Evolutionary conservation across 2,113 vertebrate genomes (phyloP).

Genomic region (Ciconia maguari): DNA sequence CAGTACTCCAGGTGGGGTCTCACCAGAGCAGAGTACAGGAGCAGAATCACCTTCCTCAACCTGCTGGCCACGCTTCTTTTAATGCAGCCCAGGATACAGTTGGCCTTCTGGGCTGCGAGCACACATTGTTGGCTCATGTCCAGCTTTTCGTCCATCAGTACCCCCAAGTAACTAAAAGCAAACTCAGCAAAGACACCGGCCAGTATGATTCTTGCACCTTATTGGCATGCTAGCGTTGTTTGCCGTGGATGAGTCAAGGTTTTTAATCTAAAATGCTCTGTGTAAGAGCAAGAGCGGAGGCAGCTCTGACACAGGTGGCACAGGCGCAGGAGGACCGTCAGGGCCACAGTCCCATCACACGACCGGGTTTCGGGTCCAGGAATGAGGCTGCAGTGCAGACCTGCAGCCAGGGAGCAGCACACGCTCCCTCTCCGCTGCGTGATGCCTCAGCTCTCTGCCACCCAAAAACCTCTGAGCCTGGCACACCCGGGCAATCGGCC

Average conservation of each 20-base stretch:
- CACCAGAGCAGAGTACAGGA: no score
- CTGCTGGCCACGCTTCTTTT: no score
- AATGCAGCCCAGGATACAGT: no score
- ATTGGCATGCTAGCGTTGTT: fast-evolving
- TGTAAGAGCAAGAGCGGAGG: not conserved
- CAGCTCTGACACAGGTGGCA: not conserved
- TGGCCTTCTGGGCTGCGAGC: no score
- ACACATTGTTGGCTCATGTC: no score
- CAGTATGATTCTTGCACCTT: fast-evolving
- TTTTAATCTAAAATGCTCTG: fast-evolving
- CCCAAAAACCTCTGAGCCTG: not conserved
- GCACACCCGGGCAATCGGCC: not conserved
- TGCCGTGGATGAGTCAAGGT: fast-evolving
- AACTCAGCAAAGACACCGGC: fast-evolving
- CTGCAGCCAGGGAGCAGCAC: not conserved
- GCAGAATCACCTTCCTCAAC: no score
- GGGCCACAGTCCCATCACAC: fast-evolving
- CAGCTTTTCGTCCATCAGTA: no score
- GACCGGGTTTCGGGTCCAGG: fast-evolving
- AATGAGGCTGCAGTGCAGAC: not conserved
- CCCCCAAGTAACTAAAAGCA: not conserved
- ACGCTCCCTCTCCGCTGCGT: not conserved
- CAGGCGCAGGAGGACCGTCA: no score
- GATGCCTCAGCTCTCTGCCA: not conserved
- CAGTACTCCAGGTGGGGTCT: no score